Percentiles rank a stretch among this genome's conserved stretches.
Conservation (phyloP, 2,797 vertebrate species). For the Onychomys arenicola region DNA sequence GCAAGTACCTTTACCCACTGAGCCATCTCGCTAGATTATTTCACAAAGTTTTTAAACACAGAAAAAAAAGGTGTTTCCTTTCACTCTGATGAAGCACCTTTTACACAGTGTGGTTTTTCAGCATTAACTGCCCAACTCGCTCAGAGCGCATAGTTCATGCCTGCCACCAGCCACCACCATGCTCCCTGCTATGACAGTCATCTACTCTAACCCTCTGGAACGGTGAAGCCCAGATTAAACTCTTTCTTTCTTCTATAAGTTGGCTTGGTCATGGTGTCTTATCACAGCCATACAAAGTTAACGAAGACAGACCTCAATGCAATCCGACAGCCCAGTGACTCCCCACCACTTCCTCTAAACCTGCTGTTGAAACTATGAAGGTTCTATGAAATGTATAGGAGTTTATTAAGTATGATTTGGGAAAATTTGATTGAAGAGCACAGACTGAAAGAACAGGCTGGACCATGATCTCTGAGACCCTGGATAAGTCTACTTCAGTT, state of each 20-base stretch:
- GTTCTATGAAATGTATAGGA: neutral
- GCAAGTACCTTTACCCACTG: neutral
- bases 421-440: neutral
- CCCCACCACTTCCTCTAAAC: neutral
- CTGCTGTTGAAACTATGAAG: neutral
- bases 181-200: neutral
- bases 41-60: slow-evolving; percentile 22
- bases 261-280: neutral
- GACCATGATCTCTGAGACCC: neutral
- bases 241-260: neutral
- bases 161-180: neutral
- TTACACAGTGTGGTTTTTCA: slow-evolving; percentile 28
- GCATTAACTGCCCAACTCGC: neutral
- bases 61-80: neutral
- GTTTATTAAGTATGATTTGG: neutral
- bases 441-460: neutral
- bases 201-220: neutral
- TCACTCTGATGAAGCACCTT: neutral
- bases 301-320: neutral
- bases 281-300: neutral
- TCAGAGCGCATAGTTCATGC: neutral
- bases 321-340: neutral
- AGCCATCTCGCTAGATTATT: neutral
- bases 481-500: neutral
- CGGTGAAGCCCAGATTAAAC: neutral